Evolutionary conservation across 2,797 vertebrate genomes (phyloP).

Genomic region (Nyctibius grandis): DNA sequence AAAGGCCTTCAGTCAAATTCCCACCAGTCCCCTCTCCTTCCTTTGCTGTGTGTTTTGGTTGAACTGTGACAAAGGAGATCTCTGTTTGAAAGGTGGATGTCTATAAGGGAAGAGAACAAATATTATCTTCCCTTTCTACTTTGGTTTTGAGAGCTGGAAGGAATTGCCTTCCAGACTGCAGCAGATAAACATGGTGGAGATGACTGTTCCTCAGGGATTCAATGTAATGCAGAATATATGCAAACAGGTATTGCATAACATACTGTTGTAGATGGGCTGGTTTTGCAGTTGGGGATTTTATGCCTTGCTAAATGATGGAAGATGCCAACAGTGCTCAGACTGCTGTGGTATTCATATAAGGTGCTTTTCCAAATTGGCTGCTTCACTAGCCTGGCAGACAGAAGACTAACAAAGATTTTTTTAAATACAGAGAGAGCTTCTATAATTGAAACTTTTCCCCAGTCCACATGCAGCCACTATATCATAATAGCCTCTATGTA

Average conservation of each 20-base stretch:
- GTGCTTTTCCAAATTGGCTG: slow-evolving; percentile 60
- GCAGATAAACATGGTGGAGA: neutral
- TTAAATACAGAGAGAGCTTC: slow-evolving; percentile 52
- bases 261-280: neutral
- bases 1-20: neutral
- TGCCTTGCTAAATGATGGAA: slow-evolving; percentile 27
- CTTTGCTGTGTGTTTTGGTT: neutral
- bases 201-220: neutral
- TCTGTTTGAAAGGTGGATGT: neutral
- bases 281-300: slow-evolving; percentile 32
- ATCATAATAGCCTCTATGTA: slow-evolving; percentile 32
- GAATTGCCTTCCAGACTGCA: neutral
- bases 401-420: slow-evolving; percentile 54
- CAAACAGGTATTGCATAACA: neutral
- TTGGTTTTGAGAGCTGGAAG: neutral
- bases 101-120: neutral
- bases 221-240: neutral
- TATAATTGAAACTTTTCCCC: slow-evolving; percentile 45
- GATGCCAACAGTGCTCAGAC: slow-evolving; percentile 37
- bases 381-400: slow-evolving; percentile 57
- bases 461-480: neutral
- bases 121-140: neutral
- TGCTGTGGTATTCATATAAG: slow-evolving; percentile 36
- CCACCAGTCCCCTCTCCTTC: neutral
- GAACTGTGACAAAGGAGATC: neutral